Conservation (phyloP, 2,797 vertebrate species). For the Myioborus miniatus region DNA sequence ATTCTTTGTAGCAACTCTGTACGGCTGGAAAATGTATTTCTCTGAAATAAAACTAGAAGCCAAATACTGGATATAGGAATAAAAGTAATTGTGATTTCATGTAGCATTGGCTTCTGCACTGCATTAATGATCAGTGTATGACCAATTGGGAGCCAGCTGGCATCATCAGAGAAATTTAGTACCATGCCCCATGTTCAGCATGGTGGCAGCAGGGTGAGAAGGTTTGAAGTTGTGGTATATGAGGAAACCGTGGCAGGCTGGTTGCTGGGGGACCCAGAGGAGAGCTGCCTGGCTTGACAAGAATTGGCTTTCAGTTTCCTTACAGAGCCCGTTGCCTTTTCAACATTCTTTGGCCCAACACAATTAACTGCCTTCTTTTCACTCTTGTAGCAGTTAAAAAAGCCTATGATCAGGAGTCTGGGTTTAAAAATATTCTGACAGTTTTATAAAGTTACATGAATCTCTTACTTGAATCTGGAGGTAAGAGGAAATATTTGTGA, state of each 20-base stretch:
- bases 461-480: neutral
- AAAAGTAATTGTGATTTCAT: neutral
- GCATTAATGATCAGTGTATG: neutral
- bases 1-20: neutral
- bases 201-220: neutral
- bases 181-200: neutral
- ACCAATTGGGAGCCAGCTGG: neutral
- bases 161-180: neutral
- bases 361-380: neutral
- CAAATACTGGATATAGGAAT: neutral
- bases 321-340: neutral
- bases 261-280: neutral
- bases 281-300: neutral
- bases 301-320: neutral
- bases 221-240: neutral
- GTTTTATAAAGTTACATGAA: neutral
- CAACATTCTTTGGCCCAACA: neutral
- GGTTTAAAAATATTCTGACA: no score
- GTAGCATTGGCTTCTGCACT: neutral
- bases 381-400: neutral
- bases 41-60: neutral
- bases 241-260: neutral
- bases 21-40: neutral
- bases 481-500: neutral
- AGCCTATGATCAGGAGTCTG: no score